Conservation (phyloP, 2,113 vertebrate species). For the Pygoscelis antarcticus region DNA sequence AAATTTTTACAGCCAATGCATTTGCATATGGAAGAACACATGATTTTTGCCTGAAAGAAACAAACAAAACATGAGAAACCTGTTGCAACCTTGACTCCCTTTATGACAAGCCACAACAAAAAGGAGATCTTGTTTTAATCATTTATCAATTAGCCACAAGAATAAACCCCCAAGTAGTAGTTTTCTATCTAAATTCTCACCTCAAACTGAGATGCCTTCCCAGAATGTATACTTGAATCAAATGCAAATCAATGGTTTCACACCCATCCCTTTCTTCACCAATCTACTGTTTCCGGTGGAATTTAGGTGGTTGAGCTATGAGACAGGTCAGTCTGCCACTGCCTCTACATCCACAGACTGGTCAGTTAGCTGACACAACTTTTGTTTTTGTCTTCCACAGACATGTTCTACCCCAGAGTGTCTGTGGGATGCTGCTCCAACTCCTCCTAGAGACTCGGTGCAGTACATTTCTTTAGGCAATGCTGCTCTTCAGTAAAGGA, state of each 20-base stretch:
- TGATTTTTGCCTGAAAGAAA: slow-evolving; percentile 92
- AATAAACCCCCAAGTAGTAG: neutral
- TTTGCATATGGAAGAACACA: slow-evolving; percentile 99
- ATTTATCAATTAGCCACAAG: neutral
- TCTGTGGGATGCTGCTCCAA: neutral
- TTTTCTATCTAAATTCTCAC: neutral
- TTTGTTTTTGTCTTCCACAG: neutral
- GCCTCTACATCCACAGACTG: neutral
- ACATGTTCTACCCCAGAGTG: neutral
- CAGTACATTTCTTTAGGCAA: neutral
- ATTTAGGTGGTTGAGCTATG: neutral
- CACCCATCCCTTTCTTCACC: neutral
- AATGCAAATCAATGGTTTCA: neutral
- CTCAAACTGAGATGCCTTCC: neutral
- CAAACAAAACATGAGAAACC: neutral
- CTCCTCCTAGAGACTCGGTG: neutral
- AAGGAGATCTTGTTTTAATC: neutral
- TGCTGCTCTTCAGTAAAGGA: neutral
- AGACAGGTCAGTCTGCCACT: neutral
- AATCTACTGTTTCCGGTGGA: neutral
- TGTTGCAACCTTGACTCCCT: neutral
- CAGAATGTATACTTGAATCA: neutral
- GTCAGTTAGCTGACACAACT: neutral
- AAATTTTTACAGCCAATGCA: slow-evolving; percentile 99
- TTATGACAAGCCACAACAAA: neutral